Evolutionary conservation across 2,888 invertebrate genomes (phyloP).

Genomic region (Luperina testacea): DNA sequence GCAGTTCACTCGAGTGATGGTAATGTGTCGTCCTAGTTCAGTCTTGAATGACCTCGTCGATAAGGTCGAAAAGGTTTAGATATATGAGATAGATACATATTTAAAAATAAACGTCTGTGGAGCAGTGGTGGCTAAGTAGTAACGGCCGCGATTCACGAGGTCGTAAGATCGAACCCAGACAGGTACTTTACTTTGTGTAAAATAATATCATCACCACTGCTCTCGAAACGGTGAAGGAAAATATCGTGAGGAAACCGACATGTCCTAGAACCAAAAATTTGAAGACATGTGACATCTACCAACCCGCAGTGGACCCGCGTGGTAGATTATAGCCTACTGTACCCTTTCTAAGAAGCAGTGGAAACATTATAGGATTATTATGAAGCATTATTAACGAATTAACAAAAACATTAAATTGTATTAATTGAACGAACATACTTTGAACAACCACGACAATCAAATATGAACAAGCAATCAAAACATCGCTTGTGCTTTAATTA

Average conservation of each 20-base stretch:
- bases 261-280: too few species aligned
- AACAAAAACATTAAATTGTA: constrained; percentile 9
- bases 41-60: constrained; percentile 8
- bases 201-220: background rate
- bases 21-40: constrained; percentile 15
- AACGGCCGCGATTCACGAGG: too few species aligned
- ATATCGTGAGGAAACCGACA: background rate
- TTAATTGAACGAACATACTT: constrained; percentile 35
- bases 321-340: background rate
- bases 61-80: background rate
- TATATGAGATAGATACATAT: background rate
- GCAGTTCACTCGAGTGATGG: constrained; percentile 23
- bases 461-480: constrained; percentile 17
- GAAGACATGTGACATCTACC: background rate
- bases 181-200: too few species aligned
- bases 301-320: background rate
- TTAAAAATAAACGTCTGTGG: background rate
- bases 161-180: too few species aligned
- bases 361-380: background rate
- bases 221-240: too few species aligned
- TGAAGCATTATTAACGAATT: constrained; percentile 1
- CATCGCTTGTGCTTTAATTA: constrained; percentile 27
- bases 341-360: background rate
- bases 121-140: too few species aligned
- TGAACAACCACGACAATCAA: constrained; percentile 6